Percentiles rank a stretch among this genome's conserved stretches.
Conservation (phyloP, 2,113 vertebrate species). For the Percina caprodes region DNA sequence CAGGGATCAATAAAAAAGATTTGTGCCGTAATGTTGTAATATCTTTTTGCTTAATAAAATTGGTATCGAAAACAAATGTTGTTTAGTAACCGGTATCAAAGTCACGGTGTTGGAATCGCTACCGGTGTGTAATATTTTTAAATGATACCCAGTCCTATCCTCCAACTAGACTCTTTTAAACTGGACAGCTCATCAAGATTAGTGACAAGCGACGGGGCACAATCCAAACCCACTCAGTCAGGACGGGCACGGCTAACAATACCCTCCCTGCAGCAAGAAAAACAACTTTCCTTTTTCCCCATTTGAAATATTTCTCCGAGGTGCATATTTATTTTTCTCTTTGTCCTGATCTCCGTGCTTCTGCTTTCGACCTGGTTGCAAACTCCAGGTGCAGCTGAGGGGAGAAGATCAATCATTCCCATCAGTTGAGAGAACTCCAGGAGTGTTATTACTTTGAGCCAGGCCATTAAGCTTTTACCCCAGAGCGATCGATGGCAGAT, state of each 20-base stretch:
- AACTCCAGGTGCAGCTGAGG: slow-evolving; percentile 32
- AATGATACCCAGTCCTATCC: no score
- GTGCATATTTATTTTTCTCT: slow-evolving; percentile 16
- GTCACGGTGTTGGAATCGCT: no score
- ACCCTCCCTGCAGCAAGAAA: neutral
- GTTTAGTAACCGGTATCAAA: no score
- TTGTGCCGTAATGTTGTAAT: no score
- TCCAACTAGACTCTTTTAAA: slow-evolving; percentile 2
- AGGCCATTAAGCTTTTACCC: slow-evolving; percentile 79
- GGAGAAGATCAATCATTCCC: slow-evolving; percentile 70
- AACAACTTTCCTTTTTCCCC: neutral
- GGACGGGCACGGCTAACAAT: slow-evolving; percentile 20
- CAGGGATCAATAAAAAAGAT: no score
- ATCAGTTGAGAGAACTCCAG: slow-evolving; percentile 73
- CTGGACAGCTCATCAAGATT: slow-evolving; percentile 30
- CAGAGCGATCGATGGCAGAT: slow-evolving; percentile 75
- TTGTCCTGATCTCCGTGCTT: slow-evolving; percentile 26
- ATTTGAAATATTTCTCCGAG: slow-evolving; percentile 34
- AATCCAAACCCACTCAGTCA: slow-evolving; percentile 13
- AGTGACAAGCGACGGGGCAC: slow-evolving; percentile 25
- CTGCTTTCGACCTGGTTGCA: slow-evolving; percentile 23
- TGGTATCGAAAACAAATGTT: no score
- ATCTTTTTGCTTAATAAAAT: no score
- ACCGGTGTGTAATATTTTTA: no score
- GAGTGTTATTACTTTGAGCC: slow-evolving; percentile 79